Conservation (phyloP, 1,140 invertebrate species). For the Drosophila arawakana region DNA sequence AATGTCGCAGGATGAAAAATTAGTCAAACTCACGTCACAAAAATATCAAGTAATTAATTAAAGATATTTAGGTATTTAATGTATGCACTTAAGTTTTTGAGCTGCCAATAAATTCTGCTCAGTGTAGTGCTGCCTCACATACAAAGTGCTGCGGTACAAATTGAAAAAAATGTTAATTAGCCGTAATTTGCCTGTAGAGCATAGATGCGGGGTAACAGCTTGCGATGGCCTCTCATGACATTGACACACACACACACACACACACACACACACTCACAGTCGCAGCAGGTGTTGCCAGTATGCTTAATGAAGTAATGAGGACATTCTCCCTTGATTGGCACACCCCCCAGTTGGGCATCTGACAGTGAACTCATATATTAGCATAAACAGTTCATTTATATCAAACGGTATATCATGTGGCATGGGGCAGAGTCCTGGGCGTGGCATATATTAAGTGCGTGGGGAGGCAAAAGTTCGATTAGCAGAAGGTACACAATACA, state of each 20-base stretch:
- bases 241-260: slow-evolving; percentile 49
- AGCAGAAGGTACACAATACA: slow-evolving; percentile 35
- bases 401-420: slow-evolving; percentile 42
- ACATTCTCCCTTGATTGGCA: slow-evolving; percentile 22
- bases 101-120: slow-evolving; percentile 7
- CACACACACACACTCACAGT: slow-evolving; percentile 5
- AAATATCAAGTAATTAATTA: background rate
- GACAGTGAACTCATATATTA: slow-evolving; percentile 76
- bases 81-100: background rate
- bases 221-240: slow-evolving; percentile 56
- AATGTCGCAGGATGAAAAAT: background rate
- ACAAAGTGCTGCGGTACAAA: slow-evolving; percentile 50
- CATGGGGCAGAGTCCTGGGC: slow-evolving; percentile 11
- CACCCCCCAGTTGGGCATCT: slow-evolving; percentile 11
- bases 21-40: background rate
- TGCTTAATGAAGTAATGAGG: slow-evolving; percentile 73
- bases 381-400: slow-evolving; percentile 81
- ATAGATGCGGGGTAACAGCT: slow-evolving; percentile 22
- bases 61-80: too few relatives aligned
- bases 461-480: slow-evolving; percentile 37
- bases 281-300: slow-evolving; percentile 69
- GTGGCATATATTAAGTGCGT: slow-evolving; percentile 31
- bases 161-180: slow-evolving; percentile 83
- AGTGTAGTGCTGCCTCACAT: slow-evolving; percentile 28
- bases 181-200: slow-evolving; percentile 64